phyloP scores from a whole-genome alignment of 2,797 vertebrate species.

The Danio kyathit region DNA sequence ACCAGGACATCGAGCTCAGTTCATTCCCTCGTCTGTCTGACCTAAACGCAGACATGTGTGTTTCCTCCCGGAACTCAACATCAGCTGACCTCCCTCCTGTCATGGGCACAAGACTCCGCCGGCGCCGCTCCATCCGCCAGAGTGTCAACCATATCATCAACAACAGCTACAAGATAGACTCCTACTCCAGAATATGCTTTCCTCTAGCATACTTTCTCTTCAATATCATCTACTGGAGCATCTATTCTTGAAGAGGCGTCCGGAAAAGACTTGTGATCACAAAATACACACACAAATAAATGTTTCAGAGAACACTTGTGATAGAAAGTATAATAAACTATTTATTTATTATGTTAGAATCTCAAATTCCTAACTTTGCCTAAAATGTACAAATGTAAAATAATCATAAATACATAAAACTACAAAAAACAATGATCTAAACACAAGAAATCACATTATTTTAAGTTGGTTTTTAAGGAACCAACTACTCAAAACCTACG shows the following conservation, averaged over 20 bases:
- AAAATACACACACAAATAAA: background rate
- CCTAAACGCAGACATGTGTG: constrained; percentile 59
- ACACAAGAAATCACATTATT: background rate
- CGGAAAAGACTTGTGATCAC: constrained; percentile 8
- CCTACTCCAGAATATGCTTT: constrained; percentile 90
- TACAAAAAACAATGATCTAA: background rate
- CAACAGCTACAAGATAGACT: constrained; percentile 92
- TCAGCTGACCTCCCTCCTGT: constrained; percentile 61
- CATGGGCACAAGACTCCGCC: constrained; percentile 76
- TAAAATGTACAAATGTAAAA: background rate
- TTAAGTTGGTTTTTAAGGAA: background rate
- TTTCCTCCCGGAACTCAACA: constrained; percentile 51
- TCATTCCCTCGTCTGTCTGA: constrained; percentile 71
- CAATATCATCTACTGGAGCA: constrained; percentile 92
- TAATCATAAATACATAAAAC: background rate
- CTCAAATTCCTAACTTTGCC: constrained; percentile 3
- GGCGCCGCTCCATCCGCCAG: constrained; percentile 80
- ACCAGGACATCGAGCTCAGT: constrained; percentile 82
- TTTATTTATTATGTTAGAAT: constrained; percentile 31
- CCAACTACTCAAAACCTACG: background rate
- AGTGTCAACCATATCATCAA: constrained; percentile 85
- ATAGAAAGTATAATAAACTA: constrained; percentile 14
- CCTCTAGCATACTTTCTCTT: constrained; percentile 89
- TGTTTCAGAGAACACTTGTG: background rate
- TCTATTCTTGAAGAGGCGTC: constrained; percentile 81